These are phyloP conservation scores for Glaucopsyche alexis DNA, from an alignment of 2,888 invertebrate genomes.

Conservation along the genomic window DNA sequence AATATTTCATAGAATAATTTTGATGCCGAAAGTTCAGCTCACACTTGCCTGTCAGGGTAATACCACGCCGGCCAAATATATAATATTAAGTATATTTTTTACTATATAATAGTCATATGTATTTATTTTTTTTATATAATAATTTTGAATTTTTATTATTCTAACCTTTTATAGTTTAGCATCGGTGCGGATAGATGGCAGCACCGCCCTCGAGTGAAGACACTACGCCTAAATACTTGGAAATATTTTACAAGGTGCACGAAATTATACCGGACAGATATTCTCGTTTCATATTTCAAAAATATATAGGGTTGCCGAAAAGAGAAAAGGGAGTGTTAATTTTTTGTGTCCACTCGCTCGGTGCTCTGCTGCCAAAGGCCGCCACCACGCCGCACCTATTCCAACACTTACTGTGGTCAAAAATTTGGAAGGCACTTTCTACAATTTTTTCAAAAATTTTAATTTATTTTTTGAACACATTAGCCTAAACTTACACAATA, in stretches of 20 bases:
- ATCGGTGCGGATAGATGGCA: conserved; percentile 52
- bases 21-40: conserved; percentile 72
- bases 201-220: conserved; percentile 34
- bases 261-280: conserved; percentile 11
- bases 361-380: conserved; percentile 49
- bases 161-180: conserved; percentile 74
- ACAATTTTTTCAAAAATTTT: conserved; percentile 80
- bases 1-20: conserved; percentile 65
- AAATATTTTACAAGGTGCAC: conserved; percentile 34
- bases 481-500: conserved; percentile 83
- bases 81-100: conserved; percentile 76
- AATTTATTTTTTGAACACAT: conserved; percentile 86
- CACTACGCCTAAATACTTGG: conserved; percentile 28
- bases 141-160: conserved; percentile 79
- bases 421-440: conserved; percentile 91
- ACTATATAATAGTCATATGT: conserved; percentile 79
- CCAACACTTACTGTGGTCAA: conserved; percentile 82
- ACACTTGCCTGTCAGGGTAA: conserved; percentile 88
- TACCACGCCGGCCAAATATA: conserved; percentile 82
- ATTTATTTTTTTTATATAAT: conserved; percentile 76
- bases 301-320: conserved; percentile 13
- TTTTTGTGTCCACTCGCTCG: conserved; percentile 27
- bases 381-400: conserved; percentile 74
- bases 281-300: conserved; percentile 1
- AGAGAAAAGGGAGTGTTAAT: conserved; percentile 23